phyloP scores from a whole-genome alignment of 2,797 vertebrate genomes.

The Gobio occitaniae region DNA sequence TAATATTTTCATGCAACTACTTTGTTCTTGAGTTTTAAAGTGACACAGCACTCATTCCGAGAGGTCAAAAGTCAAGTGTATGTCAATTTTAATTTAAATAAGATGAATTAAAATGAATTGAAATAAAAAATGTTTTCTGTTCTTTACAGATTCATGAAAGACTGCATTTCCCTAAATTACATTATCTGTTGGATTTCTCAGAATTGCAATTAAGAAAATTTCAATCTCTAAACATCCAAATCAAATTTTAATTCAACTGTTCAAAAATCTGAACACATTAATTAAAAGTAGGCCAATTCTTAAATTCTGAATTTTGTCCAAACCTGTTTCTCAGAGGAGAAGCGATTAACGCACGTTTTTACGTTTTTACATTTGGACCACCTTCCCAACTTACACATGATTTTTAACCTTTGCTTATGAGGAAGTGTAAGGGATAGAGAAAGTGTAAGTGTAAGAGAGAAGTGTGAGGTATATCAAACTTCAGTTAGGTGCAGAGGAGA shows the following conservation, averaged over 20 bases:
- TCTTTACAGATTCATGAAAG: not conserved
- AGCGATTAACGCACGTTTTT: not conserved
- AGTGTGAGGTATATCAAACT: not conserved
- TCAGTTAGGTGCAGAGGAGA: not conserved
- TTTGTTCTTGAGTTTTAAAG: not conserved
- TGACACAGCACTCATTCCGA: not conserved
- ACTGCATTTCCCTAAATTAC: not conserved
- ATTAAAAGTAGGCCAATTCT: not conserved
- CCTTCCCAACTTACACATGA: slow-evolving; percentile 5
- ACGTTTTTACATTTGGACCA: not conserved
- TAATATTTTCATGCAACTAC: not conserved
- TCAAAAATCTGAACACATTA: not conserved
- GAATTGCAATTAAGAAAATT: too few relatives aligned
- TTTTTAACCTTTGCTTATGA: slow-evolving; percentile 25
- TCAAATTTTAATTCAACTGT: not conserved
- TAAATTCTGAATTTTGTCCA: not conserved
- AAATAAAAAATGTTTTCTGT: not conserved
- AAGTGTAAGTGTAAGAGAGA: too few relatives aligned
- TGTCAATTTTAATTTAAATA: not conserved
- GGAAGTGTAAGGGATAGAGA: not conserved
- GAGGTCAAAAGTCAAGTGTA: not conserved
- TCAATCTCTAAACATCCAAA: not conserved
- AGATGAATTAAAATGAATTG: not conserved
- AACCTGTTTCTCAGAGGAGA: not conserved
- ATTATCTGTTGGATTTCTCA: not conserved